Base-by-base conservation (phyloP, 2,888 invertebrate species). In the Dryadula phaetusa region DNA sequence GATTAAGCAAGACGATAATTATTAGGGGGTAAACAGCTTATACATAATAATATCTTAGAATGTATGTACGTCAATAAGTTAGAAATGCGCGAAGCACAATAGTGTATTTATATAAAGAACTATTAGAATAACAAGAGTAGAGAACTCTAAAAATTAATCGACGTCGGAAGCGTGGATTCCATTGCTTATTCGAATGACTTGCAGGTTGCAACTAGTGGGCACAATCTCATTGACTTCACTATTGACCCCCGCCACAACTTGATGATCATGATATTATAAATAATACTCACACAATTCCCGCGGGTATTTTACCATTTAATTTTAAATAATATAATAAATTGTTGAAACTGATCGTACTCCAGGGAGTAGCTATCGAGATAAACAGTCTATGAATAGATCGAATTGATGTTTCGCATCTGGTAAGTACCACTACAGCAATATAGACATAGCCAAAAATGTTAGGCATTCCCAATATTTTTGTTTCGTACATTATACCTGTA, bases 221-320 rank as follows among this genome's bases (percentile, higher is more conserved):
- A 85, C 88, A 86, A 83, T 90, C 90, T 91, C 88, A 89, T 89
- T 90, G 90, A 92, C 91, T 90, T 84, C 90, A 79, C 85, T 79
- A 86, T 87, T 90, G 90, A 90, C 91, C 91, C 82, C 72, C 85
- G 80, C 82, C 81, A 81, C 83, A 82, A 76, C 79, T 32, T 80
- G 77, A 77, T 79, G 83, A 87, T 88, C 87, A 84, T 85, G 86
- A 88, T 85, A 88, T 86, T 85, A 86, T 84, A 87, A 88, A 88
- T 89, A 87, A 88, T 84, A 82, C 82, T 82, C 79, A 84, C 85
- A 84, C 84, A 84, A 84, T 82, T 88, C 88, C 86, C 86, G 76
- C 77, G 83, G 82, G 85, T 75, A 83, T 83, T 12, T 81, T 76
- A 78, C 75, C 75, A 79, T 75, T 82, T 81, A 83, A 80, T 77